Base-by-base conservation (phyloP, 2,888 invertebrate species). In the Tiliacea citrago region DNA sequence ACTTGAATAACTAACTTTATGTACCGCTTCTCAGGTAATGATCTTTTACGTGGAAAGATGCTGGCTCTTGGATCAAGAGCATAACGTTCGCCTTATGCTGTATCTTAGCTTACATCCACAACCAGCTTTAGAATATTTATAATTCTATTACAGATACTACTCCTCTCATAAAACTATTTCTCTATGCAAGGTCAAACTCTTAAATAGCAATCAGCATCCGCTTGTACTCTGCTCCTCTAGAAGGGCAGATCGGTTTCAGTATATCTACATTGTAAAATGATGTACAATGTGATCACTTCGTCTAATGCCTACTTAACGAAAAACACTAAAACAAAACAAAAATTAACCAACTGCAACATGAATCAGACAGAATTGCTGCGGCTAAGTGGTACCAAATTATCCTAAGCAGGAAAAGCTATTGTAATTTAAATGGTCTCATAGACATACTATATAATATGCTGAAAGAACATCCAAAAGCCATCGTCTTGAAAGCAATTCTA, bases 401-500 rank as follows among this genome's bases (percentile, higher is more conserved):
- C 5, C 16, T 12, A 58, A 35, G 21, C n/a, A 51, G 51, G 35
- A 49, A 45, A 75, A 3, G 0, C 35, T 49, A 29, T 69, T 67
- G 3, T 35, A 45, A 21, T 60, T 68, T 45, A 39, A 65, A 72
- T n/a, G 2, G 1, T 49, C 21, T 61, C 18, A 61, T 79, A 51
- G 24, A 55, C 49, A 65, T 57, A 58, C 68, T n/a, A n/a, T 13
- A 53, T 62, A 47, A 66, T 49, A 35, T 29, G 2, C 53, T 67
- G 49, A 61, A 70, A 68, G 75, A 53, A 55, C 62, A 82, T 68
- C 57, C 60, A 35, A 67, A 75, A 66, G 35, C 60, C 39, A 69
- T 62, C 53, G 72, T 71, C 79, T 82, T 80, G 68, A 62, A 73
- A 80, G 49, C 81, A 60, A 71, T 73, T 76, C 70, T 77, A 75